Percentiles rank a stretch among this genome's conserved stretches.
phyloP scores from a whole-genome alignment of 1,140 invertebrate genomes.

The Atopsyche davidsoni region DNA sequence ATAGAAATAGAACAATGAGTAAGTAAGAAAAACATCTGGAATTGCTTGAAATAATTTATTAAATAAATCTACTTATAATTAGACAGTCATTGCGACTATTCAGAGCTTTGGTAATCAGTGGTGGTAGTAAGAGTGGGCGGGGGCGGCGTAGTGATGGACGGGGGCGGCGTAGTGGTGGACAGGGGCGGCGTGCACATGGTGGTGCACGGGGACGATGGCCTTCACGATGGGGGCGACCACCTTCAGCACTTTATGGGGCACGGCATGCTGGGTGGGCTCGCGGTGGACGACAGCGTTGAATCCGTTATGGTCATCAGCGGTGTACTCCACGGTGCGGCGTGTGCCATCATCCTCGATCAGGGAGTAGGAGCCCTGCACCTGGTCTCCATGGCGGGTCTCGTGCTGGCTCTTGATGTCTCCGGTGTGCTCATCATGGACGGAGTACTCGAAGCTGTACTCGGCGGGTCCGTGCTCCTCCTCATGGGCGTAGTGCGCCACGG shows the following conservation, averaged over 20 bases:
- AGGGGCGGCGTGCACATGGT: slow-evolving; percentile 18
- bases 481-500: slow-evolving; percentile 27
- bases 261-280: slow-evolving; percentile 45
- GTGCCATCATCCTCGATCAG: slow-evolving; percentile 61
- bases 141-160: slow-evolving; percentile 23
- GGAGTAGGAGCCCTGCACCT: slow-evolving; percentile 55
- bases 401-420: slow-evolving; percentile 56
- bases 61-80: not conserved
- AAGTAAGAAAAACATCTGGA: not conserved
- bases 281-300: slow-evolving; percentile 61
- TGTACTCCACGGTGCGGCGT: slow-evolving; percentile 64
- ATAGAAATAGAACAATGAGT: slow-evolving; percentile 8
- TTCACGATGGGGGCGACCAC: slow-evolving; percentile 36
- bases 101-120: slow-evolving; percentile 20
- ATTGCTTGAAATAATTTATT: too few species aligned
- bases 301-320: slow-evolving; percentile 62
- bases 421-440: slow-evolving; percentile 49
- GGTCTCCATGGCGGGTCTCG: slow-evolving; percentile 53
- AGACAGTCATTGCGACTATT: not conserved
- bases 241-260: slow-evolving; percentile 35
- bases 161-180: slow-evolving; percentile 35
- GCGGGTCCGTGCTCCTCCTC: slow-evolving; percentile 28
- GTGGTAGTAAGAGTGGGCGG: slow-evolving; percentile 16
- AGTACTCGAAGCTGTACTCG: slow-evolving; percentile 43
- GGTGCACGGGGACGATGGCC: slow-evolving; percentile 29